Evolutionary conservation across 1,140 invertebrate species (phyloP).

Genomic region (Diachasma alloeum): DNA sequence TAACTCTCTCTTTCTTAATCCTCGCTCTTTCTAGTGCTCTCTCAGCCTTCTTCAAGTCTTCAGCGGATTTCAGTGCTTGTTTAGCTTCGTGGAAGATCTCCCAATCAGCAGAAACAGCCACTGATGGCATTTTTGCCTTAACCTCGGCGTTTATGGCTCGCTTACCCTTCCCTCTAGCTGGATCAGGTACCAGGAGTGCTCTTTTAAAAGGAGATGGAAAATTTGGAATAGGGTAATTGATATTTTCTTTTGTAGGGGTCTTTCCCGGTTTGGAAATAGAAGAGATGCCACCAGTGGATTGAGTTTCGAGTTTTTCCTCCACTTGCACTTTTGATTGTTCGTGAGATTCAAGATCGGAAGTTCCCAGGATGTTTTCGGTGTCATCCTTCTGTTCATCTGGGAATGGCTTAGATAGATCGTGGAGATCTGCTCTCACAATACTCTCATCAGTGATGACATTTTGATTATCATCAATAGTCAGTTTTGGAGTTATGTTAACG

Average conservation of each 20-base stretch:
- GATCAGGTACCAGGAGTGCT: background rate
- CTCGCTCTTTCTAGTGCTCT: background rate
- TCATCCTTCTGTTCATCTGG: no score
- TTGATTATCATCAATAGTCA: no score
- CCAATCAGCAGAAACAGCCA: background rate
- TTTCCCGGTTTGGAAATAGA: background rate
- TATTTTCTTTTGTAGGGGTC: background rate
- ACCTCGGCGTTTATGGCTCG: background rate
- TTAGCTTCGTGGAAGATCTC: background rate
- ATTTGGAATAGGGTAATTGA: background rate
- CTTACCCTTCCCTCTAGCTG: background rate
- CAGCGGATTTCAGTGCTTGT: background rate
- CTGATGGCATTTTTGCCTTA: slow-evolving; percentile 12
- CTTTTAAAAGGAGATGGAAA: background rate
- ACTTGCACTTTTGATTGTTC: no score
- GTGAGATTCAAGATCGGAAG: no score
- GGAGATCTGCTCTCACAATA: no score
- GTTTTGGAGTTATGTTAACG: no score
- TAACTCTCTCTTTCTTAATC: background rate
- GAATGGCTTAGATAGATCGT: no score
- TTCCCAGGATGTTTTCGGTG: no score
- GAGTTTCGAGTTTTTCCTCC: no score
- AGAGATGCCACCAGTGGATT: no score
- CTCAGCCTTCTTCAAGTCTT: background rate
- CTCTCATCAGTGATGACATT: no score